These are phyloP conservation scores for Drosophila melanogaster DNA, from an alignment of 1,140 invertebrate genomes.

Conservation along the genomic window Release_6_plus_ISO1_MT NT_033779.5:19014001-19014500, in stretches of 20 bases:
- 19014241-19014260: slow-evolving; percentile 68
- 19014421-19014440: slow-evolving; percentile 70
- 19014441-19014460: slow-evolving; percentile 84
- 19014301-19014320: slow-evolving; percentile 81
- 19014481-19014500: slow-evolving; percentile 78
- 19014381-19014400: background rate
- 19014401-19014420: slow-evolving; percentile 16
- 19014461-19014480: slow-evolving; percentile 85
- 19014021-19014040: slow-evolving; percentile 33
- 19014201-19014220: slow-evolving; percentile 19
- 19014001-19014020: slow-evolving; percentile 52
- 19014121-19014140: background rate
- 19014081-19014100: slow-evolving; percentile 26
- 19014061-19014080: slow-evolving; percentile 63
- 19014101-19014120: slow-evolving; percentile 16
- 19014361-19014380: slow-evolving; percentile 6
- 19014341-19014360: slow-evolving; percentile 9
- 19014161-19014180: slow-evolving; percentile 72
- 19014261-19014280: slow-evolving; percentile 71
- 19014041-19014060: slow-evolving; percentile 72
- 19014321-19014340: slow-evolving; percentile 56
- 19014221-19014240: background rate
- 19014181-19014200: slow-evolving; percentile 11
- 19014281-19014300: slow-evolving; percentile 80
- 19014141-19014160: slow-evolving; percentile 48